Evolutionary conservation across 2,888 invertebrate genomes (phyloP), one percentile per base, ranked within the genome.

Genomic region (Heteromyza rotundicornis): DNA sequence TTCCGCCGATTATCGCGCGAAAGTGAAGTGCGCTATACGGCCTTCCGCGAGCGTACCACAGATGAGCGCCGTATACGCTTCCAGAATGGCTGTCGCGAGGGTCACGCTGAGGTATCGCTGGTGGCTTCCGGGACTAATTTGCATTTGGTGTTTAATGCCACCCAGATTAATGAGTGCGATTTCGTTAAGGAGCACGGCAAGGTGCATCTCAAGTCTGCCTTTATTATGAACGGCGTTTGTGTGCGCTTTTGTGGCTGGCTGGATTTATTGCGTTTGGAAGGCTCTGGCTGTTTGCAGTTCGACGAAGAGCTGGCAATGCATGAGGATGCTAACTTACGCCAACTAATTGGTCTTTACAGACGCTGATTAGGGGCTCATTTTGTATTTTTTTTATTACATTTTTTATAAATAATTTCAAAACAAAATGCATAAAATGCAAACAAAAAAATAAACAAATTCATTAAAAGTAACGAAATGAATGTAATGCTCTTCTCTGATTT

Each of bases 191-290:
- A 96, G 83, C 92, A 89, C 59, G 95, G 95, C 77, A 96, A 96
- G 89, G 95, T 96, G 20, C 95, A 96, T 84, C 87, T 97, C 68
- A 90, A 94, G 72, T 93, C 96, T 16, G 89, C 90, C 74, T 92
- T 97, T 81, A 97, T 97, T 76, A 94, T 97, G 94, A 96, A 97
- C 84, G 97, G 97, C 52, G 97, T 97, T 20, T 97, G 96, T 85
- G 96, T 97, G 50, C 87, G 93, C 80, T 97, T 95, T 91, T 88
- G 92, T 19, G 97, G 97, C 2, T 96, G 94, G 92, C 84, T 97
- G 69, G 96, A 96, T 81, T 82, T 96, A 77, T 94, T 95, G 78
- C 88, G 95, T 49, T 86, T 97, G 66, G 96, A 96, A 80, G 97
- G 97, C 1, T 92, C 92, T 49, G 97, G 95, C 0, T 94, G 94